A percentile compares a stretch with the other conserved stretches of the same genome.
Conservation (phyloP, 2,113 vertebrate species). For the Mesocricetus auratus region DNA sequence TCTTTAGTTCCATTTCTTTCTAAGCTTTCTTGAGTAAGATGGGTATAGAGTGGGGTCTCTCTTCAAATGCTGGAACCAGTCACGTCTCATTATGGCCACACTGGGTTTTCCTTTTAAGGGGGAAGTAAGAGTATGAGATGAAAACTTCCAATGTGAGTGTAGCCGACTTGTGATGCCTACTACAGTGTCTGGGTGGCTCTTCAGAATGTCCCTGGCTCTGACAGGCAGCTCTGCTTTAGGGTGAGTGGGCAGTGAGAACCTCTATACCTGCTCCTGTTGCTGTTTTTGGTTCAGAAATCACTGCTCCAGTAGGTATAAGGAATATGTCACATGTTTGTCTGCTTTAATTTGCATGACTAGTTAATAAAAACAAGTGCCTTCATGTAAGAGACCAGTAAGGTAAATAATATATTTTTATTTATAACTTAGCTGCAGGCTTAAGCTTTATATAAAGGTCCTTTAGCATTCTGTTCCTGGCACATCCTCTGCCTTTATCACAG, state of each 20-base stretch:
- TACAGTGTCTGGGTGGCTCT: not conserved
- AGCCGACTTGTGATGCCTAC: not conserved
- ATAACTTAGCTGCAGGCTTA: not conserved
- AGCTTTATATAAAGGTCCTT: not conserved
- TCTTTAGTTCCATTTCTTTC: not conserved
- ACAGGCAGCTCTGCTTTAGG: not conserved
- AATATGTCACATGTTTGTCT: not conserved
- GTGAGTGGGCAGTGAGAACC: not conserved
- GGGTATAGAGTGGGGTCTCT: not conserved
- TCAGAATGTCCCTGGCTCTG: not conserved
- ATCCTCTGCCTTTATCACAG: not conserved
- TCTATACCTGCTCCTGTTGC: not conserved
- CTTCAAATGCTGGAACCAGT: not conserved
- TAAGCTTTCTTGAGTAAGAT: not conserved
- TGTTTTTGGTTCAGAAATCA: not conserved
- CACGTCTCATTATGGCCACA: not conserved
- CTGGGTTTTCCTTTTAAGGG: not conserved
- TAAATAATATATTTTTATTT: not conserved
- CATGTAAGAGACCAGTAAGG: not conserved
- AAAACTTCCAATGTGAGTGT: not conserved
- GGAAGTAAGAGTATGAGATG: not conserved
- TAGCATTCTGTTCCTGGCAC: not conserved
- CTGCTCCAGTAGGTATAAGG: not conserved
- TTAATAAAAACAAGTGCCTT: not conserved
- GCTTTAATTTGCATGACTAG: not conserved